Evolutionary conservation across 1,140 invertebrate genomes (phyloP).

Genomic region (Zaprionus taronus): DNA sequence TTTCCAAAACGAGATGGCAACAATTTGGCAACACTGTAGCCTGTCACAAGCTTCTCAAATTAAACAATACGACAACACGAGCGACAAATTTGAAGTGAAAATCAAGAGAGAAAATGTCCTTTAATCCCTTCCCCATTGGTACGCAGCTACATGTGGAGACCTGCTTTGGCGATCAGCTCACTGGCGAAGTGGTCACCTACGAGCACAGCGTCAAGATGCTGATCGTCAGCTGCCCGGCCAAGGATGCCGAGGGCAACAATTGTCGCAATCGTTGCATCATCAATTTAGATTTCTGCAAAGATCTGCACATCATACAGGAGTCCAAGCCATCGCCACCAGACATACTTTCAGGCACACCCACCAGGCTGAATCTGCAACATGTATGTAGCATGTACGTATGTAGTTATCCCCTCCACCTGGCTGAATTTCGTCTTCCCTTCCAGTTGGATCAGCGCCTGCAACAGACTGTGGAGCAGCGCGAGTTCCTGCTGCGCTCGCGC

Average conservation of each 20-base stretch:
- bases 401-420: neutral
- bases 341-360: neutral
- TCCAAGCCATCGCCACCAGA: neutral
- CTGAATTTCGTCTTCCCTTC: neutral
- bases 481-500: neutral
- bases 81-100: neutral
- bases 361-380: constrained; percentile 28
- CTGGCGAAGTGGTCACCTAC: constrained; percentile 50
- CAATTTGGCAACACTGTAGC: constrained; percentile 21
- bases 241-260: constrained; percentile 4
- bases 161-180: constrained; percentile 49
- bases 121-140: constrained; percentile 33
- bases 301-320: constrained; percentile 52
- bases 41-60: constrained; percentile 1
- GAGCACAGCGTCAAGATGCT: constrained; percentile 48
- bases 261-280: constrained; percentile 21
- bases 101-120: constrained; percentile 17
- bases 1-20: constrained; percentile 11
- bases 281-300: constrained; percentile 46
- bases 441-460: constrained; percentile 50
- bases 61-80: neutral
- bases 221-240: constrained; percentile 30
- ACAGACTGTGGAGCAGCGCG: constrained; percentile 23
- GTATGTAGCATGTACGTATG: neutral
- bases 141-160: constrained; percentile 41